These are phyloP conservation scores for Pachliopta kotzebuea DNA, from an alignment of 2,888 invertebrate genomes.

Conservation along the genomic window DNA sequence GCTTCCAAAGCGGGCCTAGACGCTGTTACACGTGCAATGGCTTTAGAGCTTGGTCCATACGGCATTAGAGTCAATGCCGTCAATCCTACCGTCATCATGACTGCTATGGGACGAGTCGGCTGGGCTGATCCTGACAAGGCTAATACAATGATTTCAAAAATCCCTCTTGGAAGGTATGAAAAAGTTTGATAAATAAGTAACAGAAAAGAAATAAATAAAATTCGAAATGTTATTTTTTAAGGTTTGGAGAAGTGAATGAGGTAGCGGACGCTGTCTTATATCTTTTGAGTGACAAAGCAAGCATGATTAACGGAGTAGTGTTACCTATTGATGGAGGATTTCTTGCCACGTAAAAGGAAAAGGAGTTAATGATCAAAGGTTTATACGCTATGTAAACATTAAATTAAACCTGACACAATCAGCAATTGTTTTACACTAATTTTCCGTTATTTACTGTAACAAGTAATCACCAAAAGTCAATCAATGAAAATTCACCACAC, in stretches of 20 bases:
- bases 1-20: conserved; percentile 92
- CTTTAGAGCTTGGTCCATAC: conserved; percentile 88
- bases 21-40: conserved; percentile 86
- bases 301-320: conserved; percentile 86
- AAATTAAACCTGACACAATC: neutral
- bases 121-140: conserved; percentile 89
- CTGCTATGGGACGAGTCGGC: conserved; percentile 87
- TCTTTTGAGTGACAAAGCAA: conserved; percentile 84
- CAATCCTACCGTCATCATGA: conserved; percentile 93
- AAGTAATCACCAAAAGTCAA: neutral
- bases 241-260: conserved; percentile 86
- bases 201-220: neutral
- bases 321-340: conserved; percentile 89
- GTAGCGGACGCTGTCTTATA: conserved; percentile 87
- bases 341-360: conserved; percentile 44
- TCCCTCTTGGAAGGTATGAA: conserved; percentile 86
- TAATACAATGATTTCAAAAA: conserved; percentile 83
- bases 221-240: conserved; percentile 33
- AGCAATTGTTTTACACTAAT: neutral
- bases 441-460: neutral
- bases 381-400: neutral
- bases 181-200: neutral
- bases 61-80: conserved; percentile 91
- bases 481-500: too few relatives aligned
- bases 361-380: neutral